Conservation (phyloP, 2,888 invertebrate species). For the Tuberolachnus salignus region DNA sequence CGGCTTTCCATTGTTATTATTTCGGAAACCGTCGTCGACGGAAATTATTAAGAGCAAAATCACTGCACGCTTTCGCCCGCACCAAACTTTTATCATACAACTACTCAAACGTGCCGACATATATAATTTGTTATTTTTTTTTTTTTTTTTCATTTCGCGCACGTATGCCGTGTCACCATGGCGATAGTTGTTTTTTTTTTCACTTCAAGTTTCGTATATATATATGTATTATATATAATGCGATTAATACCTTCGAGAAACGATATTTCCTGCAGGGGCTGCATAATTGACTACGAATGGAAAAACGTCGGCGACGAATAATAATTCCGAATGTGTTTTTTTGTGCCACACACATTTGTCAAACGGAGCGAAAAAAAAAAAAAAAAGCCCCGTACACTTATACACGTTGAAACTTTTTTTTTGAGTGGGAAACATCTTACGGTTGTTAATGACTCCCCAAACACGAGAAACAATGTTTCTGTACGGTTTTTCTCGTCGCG, state of each 20-base stretch:
- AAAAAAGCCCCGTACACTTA: not conserved
- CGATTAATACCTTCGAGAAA: conserved; percentile 32
- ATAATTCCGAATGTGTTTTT: not conserved
- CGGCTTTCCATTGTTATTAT: conserved; percentile 17
- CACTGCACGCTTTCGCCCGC: not conserved
- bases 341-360: conserved; percentile 8
- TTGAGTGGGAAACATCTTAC: conserved; percentile 31
- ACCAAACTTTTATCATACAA: conserved; percentile 17
- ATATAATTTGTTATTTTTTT: conserved; percentile 13
- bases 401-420: conserved; percentile 27
- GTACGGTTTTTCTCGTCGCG: not conserved
- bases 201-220: not conserved
- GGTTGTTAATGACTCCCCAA: conserved; percentile 36
- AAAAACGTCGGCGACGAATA: not conserved
- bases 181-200: conserved; percentile 26
- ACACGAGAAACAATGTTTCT: conserved; percentile 32
- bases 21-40: not conserved
- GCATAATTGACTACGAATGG: conserved; percentile 19
- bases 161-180: conserved; percentile 25
- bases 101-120: not conserved
- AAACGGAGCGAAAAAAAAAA: conserved; percentile 17
- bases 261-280: not conserved
- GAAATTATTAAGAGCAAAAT: not conserved
- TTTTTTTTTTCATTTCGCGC: not conserved
- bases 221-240: too few species aligned